phyloP scores from a whole-genome alignment of 2,888 invertebrate species.

The Poecilus cupreus region DNA sequence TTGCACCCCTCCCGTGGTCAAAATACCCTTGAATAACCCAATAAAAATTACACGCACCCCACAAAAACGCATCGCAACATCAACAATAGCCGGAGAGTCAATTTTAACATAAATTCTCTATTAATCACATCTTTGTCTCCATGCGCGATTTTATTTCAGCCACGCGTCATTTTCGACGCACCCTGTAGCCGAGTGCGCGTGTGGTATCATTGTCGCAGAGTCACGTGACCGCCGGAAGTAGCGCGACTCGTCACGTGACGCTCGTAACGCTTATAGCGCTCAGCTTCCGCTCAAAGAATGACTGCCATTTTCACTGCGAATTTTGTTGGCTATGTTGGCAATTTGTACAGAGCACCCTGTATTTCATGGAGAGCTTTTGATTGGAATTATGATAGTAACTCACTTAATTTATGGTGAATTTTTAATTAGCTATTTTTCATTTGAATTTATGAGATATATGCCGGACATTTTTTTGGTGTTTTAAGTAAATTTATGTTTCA shows the following conservation, averaged over 20 bases:
- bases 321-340: background rate
- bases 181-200: background rate
- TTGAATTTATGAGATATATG: background rate
- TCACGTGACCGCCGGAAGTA: slow-evolving; percentile 36
- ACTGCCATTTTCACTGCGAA: background rate
- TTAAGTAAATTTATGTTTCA: background rate
- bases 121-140: background rate
- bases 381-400: background rate
- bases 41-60: background rate
- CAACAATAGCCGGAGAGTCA: background rate
- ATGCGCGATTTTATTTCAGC: background rate
- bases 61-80: background rate
- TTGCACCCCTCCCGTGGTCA: background rate
- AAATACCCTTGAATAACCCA: background rate
- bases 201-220: slow-evolving; percentile 17
- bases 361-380: background rate
- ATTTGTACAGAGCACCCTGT: slow-evolving; percentile 12
- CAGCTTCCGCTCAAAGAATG: background rate
- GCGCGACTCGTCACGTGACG: slow-evolving; percentile 29
- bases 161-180: background rate
- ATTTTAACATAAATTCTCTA: slow-evolving; percentile 17
- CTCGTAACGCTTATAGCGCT: slow-evolving; percentile 15
- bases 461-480: background rate
- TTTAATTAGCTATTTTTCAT: background rate
- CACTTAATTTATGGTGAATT: background rate